Evolutionary conservation across 2,113 vertebrate genomes (phyloP), one percentile per base, ranked within the genome.

Genomic region (Sander vitreus): DNA sequence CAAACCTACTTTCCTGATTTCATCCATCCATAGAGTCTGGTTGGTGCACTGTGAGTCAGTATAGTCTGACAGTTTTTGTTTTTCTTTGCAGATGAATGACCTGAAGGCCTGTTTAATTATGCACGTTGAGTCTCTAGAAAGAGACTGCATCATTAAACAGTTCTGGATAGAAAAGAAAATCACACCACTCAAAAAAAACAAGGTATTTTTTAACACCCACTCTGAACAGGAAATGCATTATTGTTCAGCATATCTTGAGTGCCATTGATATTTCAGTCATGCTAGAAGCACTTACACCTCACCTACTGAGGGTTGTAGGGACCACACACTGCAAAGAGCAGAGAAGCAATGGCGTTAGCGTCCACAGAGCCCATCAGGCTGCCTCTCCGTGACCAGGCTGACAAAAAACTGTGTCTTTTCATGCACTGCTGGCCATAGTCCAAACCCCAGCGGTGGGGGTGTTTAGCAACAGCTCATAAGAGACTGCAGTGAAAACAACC

Each of bases 271-370:
- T 60, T 80, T 81, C 55, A 80, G 58, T 65, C 76, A 84, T 80
- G 76, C 70, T 83, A 69, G 64, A 87, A 64, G 76, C 83, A 66
- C 66, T 72, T 12, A 82, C 75, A 69, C 83, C 92, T 93, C 92
- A 94, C 87, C 90, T 94, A 93, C 88, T 93, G 86, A 91, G 87
- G 87, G 76, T 39, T 89, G 72, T 74, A 87, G 78, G 43, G 78
- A 73, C 80, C 82, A 70, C 81, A 94, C 83, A 84, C 92, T 91
- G 90, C 80, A 89, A 85, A 91, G 78, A 91, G 88, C 85, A 90
- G 65, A 94, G 65, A 92, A 90, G 86, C 93, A 89, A 93, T 15
- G 30, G 57, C n/a, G 76, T 94, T 93, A 94, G 75, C 76, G 3
- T 65, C 33, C 68, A 67, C 11, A 0, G 25, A 72, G 73, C n/a